phyloP scores from a whole-genome alignment of 2,888 invertebrate species.

The Euzophera pinguis region DNA sequence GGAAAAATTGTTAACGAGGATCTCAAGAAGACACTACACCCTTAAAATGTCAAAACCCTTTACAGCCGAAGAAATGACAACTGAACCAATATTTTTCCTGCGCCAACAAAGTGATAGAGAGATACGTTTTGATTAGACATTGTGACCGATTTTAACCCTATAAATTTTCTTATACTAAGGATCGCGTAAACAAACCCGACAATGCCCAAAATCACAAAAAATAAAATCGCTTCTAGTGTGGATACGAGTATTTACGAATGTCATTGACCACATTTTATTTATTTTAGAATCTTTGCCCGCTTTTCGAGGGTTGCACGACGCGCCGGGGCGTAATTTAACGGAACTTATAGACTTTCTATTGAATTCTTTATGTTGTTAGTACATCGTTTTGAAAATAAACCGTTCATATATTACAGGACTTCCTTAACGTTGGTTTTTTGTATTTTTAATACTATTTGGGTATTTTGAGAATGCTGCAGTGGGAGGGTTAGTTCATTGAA shows the following conservation, averaged over 20 bases:
- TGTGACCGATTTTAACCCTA: too few species aligned
- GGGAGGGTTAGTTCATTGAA: neutral
- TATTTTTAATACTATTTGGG: neutral
- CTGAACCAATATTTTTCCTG: too few species aligned
- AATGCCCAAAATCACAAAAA: neutral
- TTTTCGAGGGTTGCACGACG: conserved; percentile 5
- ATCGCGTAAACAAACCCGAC: too few species aligned
- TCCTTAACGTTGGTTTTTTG: neutral
- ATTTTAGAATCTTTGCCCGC: conserved; percentile 1
- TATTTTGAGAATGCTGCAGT: neutral
- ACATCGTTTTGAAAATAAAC: conserved; percentile 14
- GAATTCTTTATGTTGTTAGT: conserved; percentile 17
- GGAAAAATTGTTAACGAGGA: too few species aligned
- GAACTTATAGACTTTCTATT: conserved; percentile 17
- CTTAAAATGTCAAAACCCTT: too few species aligned
- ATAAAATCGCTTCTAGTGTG: neutral
- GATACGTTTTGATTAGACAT: too few species aligned
- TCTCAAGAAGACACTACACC: too few species aligned
- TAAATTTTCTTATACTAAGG: too few species aligned
- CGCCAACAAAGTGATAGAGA: too few species aligned
- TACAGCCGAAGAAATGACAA: too few species aligned
- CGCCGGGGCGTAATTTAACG: conserved; percentile 17
- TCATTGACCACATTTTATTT: conserved; percentile 9
- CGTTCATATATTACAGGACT: conserved; percentile 2
- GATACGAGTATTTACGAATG: neutral